Conservation (phyloP, 2,797 vertebrate genomes). For the Danio aesculapii region DNA sequence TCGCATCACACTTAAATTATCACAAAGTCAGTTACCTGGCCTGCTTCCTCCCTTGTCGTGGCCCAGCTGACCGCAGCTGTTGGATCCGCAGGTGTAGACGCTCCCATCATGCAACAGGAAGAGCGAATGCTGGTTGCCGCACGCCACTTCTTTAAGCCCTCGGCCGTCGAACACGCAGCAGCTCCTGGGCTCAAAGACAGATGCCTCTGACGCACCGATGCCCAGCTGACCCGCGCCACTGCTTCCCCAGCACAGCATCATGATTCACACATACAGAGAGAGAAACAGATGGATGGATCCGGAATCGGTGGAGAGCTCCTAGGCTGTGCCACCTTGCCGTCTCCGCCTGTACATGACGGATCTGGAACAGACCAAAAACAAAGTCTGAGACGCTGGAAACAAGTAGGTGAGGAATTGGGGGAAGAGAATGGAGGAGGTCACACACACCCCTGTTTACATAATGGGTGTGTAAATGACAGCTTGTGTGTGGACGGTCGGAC, state of each 20-base stretch:
- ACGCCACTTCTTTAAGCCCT: constrained; percentile 87
- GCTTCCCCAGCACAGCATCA: constrained; percentile 97
- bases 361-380: constrained; percentile 65
- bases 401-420: constrained; percentile 18
- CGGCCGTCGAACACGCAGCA: constrained; percentile 83
- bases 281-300: constrained; percentile 50
- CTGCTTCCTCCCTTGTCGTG: constrained; percentile 83
- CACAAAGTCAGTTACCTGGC: constrained; percentile 79
- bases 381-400: constrained; percentile 52
- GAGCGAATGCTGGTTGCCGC: constrained; percentile 89
- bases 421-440: neutral
- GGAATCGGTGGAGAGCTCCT: constrained; percentile 49
- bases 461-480: neutral
- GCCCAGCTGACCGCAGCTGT: constrained; percentile 92
- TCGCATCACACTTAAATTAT: neutral
- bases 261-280: constrained; percentile 60
- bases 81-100: constrained; percentile 92
- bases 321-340: constrained; percentile 40
- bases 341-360: constrained; percentile 70
- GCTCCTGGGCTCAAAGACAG: constrained; percentile 85
- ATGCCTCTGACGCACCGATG: constrained; percentile 78
- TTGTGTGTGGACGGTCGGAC: constrained; percentile 20
- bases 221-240: constrained; percentile 91
- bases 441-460: neutral
- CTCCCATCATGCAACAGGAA: constrained; percentile 92